These are phyloP conservation scores for Pristionchus arcanus DNA, from an alignment of 2,888 invertebrate species.

Conservation along the genomic window DNA sequence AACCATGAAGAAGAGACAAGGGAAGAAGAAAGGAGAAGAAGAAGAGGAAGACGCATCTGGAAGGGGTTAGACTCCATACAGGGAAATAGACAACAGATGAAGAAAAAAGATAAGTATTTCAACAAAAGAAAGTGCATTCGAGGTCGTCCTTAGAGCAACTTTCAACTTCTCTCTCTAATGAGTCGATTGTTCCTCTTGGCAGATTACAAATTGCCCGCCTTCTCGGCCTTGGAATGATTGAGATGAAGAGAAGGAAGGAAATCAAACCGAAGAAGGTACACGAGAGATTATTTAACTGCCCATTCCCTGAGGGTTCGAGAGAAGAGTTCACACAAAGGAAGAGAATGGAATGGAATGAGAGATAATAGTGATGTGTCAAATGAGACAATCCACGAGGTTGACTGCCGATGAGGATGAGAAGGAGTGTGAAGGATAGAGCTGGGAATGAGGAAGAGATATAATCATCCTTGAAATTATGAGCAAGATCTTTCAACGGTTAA, in stretches of 20 bases:
- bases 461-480: too few relatives aligned
- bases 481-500: too few relatives aligned
- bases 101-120: neutral
- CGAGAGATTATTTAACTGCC: conserved; percentile 37
- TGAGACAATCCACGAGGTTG: neutral
- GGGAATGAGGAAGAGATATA: neutral
- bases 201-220: conserved; percentile 41
- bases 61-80: neutral
- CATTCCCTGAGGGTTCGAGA: conserved; percentile 3
- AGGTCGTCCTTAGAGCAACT: neutral
- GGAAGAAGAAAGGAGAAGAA: neutral
- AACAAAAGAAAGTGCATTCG: neutral
- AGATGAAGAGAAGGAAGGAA: conserved; percentile 21
- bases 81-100: neutral
- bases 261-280: neutral
- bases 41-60: neutral
- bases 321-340: conserved; percentile 6
- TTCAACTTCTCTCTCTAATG: conserved; percentile 16
- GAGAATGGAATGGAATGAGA: neutral
- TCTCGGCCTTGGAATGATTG: conserved; percentile 27
- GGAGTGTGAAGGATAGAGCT: neutral
- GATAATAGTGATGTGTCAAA: neutral
- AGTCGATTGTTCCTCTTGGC: conserved; percentile 1
- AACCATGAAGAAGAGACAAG: conserved; percentile 34
- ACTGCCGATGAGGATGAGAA: neutral